Conservation (phyloP, 2,888 invertebrate species). For the Platycnemis pennipes region DNA sequence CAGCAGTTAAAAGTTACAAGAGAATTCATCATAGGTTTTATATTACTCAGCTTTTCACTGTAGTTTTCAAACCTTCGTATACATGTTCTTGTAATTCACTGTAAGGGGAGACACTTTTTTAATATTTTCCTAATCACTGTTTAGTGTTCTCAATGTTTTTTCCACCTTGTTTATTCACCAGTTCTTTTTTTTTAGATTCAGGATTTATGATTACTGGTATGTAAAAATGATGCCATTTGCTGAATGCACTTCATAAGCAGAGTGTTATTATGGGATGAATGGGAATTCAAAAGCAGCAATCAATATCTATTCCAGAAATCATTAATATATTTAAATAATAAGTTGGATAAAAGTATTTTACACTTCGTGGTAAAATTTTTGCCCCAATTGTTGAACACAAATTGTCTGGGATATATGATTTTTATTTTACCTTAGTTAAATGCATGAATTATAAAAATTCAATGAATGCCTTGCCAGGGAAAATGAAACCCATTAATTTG, state of each 20-base stretch:
- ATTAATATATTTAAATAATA: background rate
- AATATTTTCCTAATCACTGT: background rate
- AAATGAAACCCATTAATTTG: background rate
- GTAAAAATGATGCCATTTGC: background rate
- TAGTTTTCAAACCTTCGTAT: constrained; percentile 51
- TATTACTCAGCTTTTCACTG: constrained; percentile 39
- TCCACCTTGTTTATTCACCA: background rate
- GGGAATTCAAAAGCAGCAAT: background rate
- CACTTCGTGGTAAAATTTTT: background rate
- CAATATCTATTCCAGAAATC: background rate
- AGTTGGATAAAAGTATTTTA: background rate
- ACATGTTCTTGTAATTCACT: constrained; percentile 35
- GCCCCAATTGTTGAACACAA: background rate
- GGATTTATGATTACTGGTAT: background rate
- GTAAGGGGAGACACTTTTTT: background rate
- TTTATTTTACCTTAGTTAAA: background rate
- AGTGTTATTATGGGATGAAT: background rate
- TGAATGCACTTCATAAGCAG: background rate
- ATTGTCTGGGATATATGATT: background rate
- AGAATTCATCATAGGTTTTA: constrained; percentile 39
- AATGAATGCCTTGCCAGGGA: background rate
- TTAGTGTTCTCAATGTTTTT: background rate
- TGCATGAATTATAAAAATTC: background rate
- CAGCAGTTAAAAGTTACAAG: constrained; percentile 25
- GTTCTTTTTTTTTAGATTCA: background rate